These are phyloP conservation scores for Limonius californicus DNA, from an alignment of 1,140 invertebrate species.

Conservation along the genomic window DNA sequence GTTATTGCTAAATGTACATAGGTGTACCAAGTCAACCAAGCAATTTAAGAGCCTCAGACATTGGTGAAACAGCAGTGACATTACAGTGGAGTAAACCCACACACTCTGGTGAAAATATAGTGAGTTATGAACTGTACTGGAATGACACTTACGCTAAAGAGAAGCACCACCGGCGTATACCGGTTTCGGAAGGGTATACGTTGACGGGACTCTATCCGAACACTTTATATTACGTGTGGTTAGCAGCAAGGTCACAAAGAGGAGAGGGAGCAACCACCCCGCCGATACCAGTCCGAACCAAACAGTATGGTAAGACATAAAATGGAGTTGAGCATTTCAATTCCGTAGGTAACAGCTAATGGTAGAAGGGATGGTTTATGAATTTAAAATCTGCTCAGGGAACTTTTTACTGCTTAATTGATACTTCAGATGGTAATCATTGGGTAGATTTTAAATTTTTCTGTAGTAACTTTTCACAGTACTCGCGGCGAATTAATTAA, in stretches of 20 bases:
- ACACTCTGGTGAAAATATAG: conserved; percentile 87
- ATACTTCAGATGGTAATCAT: too few species aligned
- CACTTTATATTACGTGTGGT: conserved; percentile 93
- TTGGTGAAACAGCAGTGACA: conserved; percentile 78
- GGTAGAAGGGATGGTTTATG: too few species aligned
- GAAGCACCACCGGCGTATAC: conserved; percentile 67
- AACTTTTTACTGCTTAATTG: too few species aligned
- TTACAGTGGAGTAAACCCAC: conserved; percentile 86
- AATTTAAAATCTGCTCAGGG: too few species aligned
- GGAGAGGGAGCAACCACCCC: conserved; percentile 93
- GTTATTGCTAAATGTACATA: conserved; percentile 36
- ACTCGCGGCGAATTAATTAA: too few species aligned
- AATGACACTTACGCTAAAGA: conserved; percentile 92
- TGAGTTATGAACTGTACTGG: conserved; percentile 95
- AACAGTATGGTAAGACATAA: conserved; percentile 88
- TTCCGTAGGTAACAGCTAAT: not conserved
- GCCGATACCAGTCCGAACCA: conserved; percentile 89
- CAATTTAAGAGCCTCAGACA: conserved; percentile 77
- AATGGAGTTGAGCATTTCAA: not conserved
- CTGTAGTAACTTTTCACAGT: too few species aligned
- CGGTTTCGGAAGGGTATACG: conserved; percentile 78
- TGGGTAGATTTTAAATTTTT: too few species aligned
- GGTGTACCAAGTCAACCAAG: conserved; percentile 92
- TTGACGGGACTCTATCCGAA: conserved; percentile 88
- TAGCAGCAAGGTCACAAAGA: conserved; percentile 84